Conservation (phyloP, 37 sponge, comb jelly and placozoan genomes). For the Hormiphora californensis region DNA sequence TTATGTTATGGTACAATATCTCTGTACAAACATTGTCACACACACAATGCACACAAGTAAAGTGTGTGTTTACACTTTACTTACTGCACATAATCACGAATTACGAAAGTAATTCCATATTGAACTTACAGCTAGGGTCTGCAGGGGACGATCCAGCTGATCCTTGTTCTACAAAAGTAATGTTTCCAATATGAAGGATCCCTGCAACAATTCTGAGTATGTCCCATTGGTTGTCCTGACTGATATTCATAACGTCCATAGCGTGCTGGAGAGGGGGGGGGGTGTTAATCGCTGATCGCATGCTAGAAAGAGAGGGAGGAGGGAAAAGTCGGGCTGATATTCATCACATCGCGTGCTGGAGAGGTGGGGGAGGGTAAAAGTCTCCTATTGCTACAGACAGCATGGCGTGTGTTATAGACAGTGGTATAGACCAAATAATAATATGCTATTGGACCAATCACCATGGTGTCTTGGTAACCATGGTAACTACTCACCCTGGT, state of each 20-base stretch:
- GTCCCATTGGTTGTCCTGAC: constrained; percentile 65
- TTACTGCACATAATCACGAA: not conserved
- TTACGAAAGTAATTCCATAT: not conserved
- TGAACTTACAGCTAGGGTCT: constrained; percentile 85
- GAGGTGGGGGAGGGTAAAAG: too few species aligned
- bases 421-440: too few species aligned
- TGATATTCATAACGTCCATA: constrained; percentile 86
- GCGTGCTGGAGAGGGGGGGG: constrained; percentile 69
- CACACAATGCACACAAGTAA: not conserved
- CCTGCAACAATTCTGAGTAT: constrained; percentile 82
- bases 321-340: too few species aligned
- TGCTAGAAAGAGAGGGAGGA: too few species aligned
- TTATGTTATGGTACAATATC: not conserved
- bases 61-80: too few species aligned
- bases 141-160: constrained; percentile 81
- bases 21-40: not conserved
- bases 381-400: too few species aligned
- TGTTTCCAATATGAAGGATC: constrained; percentile 90
- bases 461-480: too few species aligned
- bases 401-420: too few species aligned
- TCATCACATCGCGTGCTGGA: too few species aligned
- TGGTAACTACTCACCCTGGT: too few species aligned
- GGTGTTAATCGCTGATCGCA: too few species aligned
- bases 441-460: too few species aligned
- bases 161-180: constrained; percentile 79